Evolutionary conservation across 2,888 invertebrate species (phyloP), one percentile per base, ranked within the genome.

Genomic region (Cremastobaeus sp.): DNA sequence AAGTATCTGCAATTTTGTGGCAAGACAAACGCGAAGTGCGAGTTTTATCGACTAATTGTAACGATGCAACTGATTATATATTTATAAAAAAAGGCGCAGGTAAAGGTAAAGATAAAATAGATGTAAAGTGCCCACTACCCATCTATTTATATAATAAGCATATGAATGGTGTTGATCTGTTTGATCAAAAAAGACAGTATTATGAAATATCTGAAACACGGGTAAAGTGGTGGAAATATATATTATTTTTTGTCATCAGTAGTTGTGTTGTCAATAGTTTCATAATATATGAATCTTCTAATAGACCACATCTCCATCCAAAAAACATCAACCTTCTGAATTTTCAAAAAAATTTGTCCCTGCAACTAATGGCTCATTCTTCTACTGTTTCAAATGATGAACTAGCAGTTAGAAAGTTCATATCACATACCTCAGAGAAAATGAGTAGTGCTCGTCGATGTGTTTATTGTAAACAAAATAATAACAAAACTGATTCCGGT

Each of bases 171-270:
- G 47, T 47, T 47, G 47, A 47, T 11, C 8, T 30, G 5, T 47
- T 30, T 8, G 47, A 47, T 30, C 30, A 47, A n/a, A 34, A 35
- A 20, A 1, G 50, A 35, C 4, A 3, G 3, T 21, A 35, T 6
- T 50, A 34, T 12, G 9, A 18, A 12, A 14, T 50, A 1, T n/a
- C 12, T 20, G 20, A 35, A 5, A 34, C 11, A 35, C 20, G 18
- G 4, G n/a, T 1, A 9, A 47, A 47, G 9, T 47, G 47, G 47
- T 47, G 47, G 47, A 47, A 47, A n/a, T 47, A 35, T 8, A 18
- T 50, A 5, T 30, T 47, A 1, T 47, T 47, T 30, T 47, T 47
- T 47, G 30, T 30, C 6, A 35, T 35, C 9, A 37, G 17, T 8
- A 9, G 11, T 4, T 37, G 37, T 12, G 9, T 37, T 37, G 6